Conservation (phyloP, 1,140 invertebrate species). For the Drosophila ambigua region DNA sequence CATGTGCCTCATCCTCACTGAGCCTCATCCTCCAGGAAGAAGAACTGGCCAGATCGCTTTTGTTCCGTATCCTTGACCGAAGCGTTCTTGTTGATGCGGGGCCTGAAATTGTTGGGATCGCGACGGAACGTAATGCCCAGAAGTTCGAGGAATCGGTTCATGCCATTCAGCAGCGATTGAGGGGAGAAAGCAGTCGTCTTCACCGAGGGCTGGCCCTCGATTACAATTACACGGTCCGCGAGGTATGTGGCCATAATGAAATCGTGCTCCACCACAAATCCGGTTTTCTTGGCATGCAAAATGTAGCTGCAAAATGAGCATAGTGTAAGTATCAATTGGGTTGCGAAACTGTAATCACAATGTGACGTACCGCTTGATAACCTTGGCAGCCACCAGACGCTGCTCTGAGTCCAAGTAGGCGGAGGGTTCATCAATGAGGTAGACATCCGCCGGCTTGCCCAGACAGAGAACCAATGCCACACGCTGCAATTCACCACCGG, state of each 20-base stretch:
- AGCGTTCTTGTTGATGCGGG: conserved; percentile 98
- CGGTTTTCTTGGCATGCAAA: conserved; percentile 99
- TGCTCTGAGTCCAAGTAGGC: conserved; percentile 99
- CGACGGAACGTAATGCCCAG: conserved; percentile 98
- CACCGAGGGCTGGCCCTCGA: conserved; percentile 96
- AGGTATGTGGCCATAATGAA: conserved; percentile 99
- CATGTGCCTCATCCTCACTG: conserved; percentile 26
- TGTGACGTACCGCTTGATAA: conserved; percentile 93
- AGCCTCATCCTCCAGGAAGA: conserved; percentile 96
- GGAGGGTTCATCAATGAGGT: conserved; percentile 99
- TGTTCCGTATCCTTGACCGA: conserved; percentile 99
- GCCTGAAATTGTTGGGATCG: conserved; percentile 99
- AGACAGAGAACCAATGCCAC: conserved; percentile 98
- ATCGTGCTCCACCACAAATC: conserved; percentile 99
- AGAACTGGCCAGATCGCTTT: conserved; percentile 98
- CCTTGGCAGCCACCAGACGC: conserved; percentile 99
- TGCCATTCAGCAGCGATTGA: conserved; percentile 97
- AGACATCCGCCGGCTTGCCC: conserved; percentile 99
- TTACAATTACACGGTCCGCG: conserved; percentile 99
- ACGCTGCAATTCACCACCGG: conserved; percentile 99
- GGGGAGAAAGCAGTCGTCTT: conserved; percentile 95
- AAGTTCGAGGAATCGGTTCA: conserved; percentile 99
- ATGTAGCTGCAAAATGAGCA: conserved; percentile 91
- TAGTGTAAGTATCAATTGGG: background rate
- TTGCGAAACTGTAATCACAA: conserved; percentile 3